Conservation (phyloP, 2,888 invertebrate species). For the Microplitis manilae region DNA sequence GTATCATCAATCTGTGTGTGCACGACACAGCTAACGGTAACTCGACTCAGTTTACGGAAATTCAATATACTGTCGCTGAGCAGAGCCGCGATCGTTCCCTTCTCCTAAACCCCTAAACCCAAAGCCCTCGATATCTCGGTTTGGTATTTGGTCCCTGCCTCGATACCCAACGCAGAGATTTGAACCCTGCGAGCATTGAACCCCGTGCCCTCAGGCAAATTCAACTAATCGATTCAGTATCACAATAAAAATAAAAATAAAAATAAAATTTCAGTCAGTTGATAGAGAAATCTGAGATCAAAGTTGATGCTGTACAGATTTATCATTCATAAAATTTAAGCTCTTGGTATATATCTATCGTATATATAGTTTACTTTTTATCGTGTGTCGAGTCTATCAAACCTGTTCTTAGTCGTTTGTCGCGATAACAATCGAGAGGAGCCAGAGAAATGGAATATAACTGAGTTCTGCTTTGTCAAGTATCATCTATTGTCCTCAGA, state of each 20-base stretch:
- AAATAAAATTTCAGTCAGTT: not conserved
- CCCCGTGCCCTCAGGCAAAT: not conserved
- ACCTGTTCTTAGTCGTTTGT: not conserved
- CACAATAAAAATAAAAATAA: not conserved
- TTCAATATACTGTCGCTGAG: conserved; percentile 60
- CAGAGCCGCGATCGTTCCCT: conserved; percentile 13
- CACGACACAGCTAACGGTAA: conserved; percentile 54
- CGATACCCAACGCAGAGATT: not conserved
- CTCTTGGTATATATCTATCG: not conserved
- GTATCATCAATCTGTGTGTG: conserved; percentile 54
- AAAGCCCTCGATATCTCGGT: not conserved
- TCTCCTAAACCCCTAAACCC: conserved; percentile 22
- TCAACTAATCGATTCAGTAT: not conserved
- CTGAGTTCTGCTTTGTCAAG: conserved; percentile 13
- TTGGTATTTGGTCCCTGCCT: no score
- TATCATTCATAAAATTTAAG: not conserved
- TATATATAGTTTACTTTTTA: not conserved
- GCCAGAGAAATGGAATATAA: conserved; percentile 4
- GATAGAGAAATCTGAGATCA: not conserved
- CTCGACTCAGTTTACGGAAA: conserved; percentile 64
- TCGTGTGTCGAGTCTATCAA: not conserved
- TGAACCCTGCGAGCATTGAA: no score
- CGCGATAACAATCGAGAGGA: not conserved
- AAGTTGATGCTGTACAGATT: not conserved
- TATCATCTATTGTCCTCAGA: conserved; percentile 10